phyloP scores from a whole-genome alignment of 2,888 invertebrate genomes.

The Deilephila porcellus region DNA sequence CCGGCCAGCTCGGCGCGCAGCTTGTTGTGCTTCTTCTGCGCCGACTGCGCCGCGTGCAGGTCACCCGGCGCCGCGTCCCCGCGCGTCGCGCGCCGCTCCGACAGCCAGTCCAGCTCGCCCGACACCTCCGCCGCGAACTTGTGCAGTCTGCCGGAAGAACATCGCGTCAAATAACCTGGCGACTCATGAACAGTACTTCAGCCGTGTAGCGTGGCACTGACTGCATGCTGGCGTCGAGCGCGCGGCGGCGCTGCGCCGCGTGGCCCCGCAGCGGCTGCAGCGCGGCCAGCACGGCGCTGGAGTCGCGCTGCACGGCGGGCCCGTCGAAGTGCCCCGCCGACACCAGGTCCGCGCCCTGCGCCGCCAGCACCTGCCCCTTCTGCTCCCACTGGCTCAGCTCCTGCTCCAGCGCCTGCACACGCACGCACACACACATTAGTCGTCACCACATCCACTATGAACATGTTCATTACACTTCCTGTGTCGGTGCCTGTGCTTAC shows the following conservation, averaged over 20 bases:
- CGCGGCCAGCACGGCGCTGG: constrained; percentile 88
- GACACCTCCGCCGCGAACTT: constrained; percentile 97
- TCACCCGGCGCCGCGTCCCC: constrained; percentile 92
- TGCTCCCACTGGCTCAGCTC: constrained; percentile 94
- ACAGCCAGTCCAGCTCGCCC: constrained; percentile 97
- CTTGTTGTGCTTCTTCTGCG: constrained; percentile 97
- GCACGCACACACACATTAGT: neutral
- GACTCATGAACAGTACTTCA: neutral
- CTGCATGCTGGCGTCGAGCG: constrained; percentile 86
- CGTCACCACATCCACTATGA: neutral
- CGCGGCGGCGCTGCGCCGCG: constrained; percentile 87
- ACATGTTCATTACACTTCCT: too few species aligned
- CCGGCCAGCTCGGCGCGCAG: constrained; percentile 95
- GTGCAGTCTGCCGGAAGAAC: constrained; percentile 85
- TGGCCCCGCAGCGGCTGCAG: constrained; percentile 89
- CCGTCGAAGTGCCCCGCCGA: constrained; percentile 98
- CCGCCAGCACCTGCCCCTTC: constrained; percentile 90
- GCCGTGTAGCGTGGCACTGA: constrained; percentile 49
- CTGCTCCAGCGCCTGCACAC: constrained; percentile 88
- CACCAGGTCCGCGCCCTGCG: constrained; percentile 94
- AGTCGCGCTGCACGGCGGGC: constrained; percentile 91
- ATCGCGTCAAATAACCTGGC: neutral
- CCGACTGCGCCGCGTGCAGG: constrained; percentile 96
- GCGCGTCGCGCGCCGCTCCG: constrained; percentile 93
- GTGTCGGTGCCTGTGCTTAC: constrained; percentile 50